These are phyloP conservation scores for Taenioides sp. DNA, from an alignment of 2,797 vertebrate genomes.

Conservation along the genomic window DNA sequence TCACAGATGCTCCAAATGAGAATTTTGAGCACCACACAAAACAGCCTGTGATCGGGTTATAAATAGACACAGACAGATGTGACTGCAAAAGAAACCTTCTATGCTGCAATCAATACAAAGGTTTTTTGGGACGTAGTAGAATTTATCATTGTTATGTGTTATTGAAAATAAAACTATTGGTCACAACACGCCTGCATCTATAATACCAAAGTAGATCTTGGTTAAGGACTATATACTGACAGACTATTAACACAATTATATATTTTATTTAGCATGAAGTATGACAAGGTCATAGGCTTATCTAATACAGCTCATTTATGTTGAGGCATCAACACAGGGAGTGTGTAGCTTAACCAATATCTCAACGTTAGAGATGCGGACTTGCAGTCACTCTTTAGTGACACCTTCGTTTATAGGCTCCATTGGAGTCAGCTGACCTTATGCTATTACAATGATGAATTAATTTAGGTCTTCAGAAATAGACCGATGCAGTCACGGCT, in stretches of 20 bases:
- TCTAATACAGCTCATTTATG: too few relatives aligned
- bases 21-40: conserved; percentile 23
- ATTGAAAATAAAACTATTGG: neutral
- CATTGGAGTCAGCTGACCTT: neutral
- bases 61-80: conserved; percentile 25
- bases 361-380: conserved; percentile 45
- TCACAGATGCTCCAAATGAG: conserved; percentile 17
- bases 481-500: neutral
- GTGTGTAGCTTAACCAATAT: conserved; percentile 56
- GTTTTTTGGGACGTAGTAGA: neutral
- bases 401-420: neutral
- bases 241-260: neutral
- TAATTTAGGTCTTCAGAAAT: neutral
- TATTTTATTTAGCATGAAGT: neutral
- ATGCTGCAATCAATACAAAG: conserved; percentile 3
- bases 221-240: neutral
- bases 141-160: neutral
- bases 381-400: neutral
- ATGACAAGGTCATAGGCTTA: neutral
- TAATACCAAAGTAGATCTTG: neutral
- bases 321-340: conserved; percentile 35
- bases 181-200: neutral
- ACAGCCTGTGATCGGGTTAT: conserved; percentile 20
- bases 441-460: neutral
- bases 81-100: conserved; percentile 2